Conservation (phyloP, 2,888 invertebrate species). For the Pristionchus maxplancki region DNA sequence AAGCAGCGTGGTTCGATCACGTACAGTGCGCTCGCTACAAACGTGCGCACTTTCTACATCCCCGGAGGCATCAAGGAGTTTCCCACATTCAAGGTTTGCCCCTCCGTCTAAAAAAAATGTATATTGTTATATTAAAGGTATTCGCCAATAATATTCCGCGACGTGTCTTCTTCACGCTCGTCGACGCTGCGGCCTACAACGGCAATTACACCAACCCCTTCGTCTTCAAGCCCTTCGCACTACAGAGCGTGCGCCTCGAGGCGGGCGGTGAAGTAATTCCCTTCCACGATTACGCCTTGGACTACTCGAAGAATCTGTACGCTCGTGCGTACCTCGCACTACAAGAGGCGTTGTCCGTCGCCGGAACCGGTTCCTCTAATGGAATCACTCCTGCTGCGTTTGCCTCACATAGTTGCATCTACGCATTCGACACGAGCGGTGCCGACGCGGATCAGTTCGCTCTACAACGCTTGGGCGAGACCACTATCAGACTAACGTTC, state of each 20-base stretch:
- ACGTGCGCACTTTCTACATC: not conserved
- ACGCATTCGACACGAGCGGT: not conserved
- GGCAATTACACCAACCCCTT: slow-evolving; percentile 20
- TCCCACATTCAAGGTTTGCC: not conserved
- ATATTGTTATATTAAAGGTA: no score
- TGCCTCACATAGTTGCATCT: not conserved
- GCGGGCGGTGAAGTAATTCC: not conserved
- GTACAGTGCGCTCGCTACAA: not conserved
- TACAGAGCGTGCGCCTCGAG: not conserved
- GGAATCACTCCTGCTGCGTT: not conserved
- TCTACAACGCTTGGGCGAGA: not conserved
- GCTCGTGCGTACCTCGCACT: not conserved
- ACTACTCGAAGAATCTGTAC: not conserved
- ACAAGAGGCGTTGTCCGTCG: not conserved
- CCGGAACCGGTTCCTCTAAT: not conserved
- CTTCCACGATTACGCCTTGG: not conserved
- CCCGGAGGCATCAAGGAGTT: not conserved
- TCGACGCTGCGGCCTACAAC: not conserved
- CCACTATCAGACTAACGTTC: slow-evolving; percentile 1
- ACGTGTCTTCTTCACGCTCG: not conserved
- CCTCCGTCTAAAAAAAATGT: not conserved
- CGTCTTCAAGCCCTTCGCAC: not conserved
- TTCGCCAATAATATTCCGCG: not conserved
- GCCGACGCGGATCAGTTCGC: not conserved
- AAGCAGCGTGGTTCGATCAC: not conserved